phyloP scores from a whole-genome alignment of 2,888 invertebrate species.

The Coelopa pilipes region DNA sequence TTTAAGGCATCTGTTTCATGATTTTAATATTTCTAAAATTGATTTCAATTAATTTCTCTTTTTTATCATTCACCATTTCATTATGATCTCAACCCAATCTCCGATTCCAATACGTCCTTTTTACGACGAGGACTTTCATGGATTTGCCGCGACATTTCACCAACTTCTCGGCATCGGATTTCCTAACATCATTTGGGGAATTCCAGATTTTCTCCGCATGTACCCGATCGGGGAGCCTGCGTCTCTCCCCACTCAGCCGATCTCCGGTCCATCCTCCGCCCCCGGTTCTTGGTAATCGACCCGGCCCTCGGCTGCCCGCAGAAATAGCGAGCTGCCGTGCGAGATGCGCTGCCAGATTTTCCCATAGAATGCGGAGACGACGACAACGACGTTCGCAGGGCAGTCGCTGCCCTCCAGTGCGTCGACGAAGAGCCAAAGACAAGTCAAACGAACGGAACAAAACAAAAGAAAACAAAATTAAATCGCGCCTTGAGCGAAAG shows the following conservation, averaged over 20 bases:
- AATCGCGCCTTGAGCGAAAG: background rate
- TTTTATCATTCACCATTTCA: no score
- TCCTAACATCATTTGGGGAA: background rate
- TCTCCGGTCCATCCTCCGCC: no score
- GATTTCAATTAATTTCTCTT: no score
- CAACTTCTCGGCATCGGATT: no score
- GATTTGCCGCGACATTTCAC: no score
- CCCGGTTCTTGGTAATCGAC: background rate
- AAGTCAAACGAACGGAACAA: constrained; percentile 16
- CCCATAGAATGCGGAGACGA: background rate
- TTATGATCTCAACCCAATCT: no score
- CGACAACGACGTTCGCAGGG: no score
- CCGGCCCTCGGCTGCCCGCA: background rate
- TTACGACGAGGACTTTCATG: no score
- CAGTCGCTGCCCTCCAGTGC: constrained; percentile 3
- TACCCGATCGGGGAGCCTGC: background rate
- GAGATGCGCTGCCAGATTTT: constrained; percentile 2
- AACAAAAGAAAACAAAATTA: constrained; percentile 1
- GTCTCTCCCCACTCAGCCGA: background rate
- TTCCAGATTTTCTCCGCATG: background rate
- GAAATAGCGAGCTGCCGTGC: background rate
- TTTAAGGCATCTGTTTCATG: no score
- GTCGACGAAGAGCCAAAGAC: background rate
- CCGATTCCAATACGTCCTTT: no score
- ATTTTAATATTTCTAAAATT: no score